Percentiles rank a stretch among this genome's conserved stretches.
These are phyloP conservation scores for Psilopsiagon aurifrons DNA, from an alignment of 2,113 vertebrate genomes.

Conservation along the genomic window DNA sequence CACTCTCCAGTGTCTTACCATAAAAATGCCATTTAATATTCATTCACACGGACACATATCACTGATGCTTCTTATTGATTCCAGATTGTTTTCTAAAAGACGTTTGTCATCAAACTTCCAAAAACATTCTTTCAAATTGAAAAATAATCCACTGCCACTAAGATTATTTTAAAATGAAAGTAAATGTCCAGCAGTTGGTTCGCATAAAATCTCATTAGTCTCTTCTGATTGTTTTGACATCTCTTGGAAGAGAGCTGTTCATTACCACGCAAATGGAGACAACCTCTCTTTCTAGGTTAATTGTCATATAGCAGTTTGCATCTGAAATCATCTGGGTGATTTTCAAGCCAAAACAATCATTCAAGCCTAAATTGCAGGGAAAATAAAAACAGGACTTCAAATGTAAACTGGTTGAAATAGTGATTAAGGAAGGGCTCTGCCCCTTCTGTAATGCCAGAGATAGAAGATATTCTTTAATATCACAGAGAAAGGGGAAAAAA, in stretches of 20 bases:
- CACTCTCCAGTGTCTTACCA: background rate
- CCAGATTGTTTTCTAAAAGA: background rate
- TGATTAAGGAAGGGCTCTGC: background rate
- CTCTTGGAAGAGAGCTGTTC: conserved; percentile 25
- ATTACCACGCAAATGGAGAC: conserved; percentile 35
- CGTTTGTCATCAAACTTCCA: background rate
- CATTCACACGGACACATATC: background rate
- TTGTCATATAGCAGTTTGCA: background rate
- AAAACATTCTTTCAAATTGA: background rate
- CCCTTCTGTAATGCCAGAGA: background rate
- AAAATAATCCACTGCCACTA: background rate
- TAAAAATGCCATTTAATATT: background rate
- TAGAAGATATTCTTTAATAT: background rate
- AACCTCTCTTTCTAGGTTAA: conserved; percentile 20
- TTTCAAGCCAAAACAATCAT: conserved; percentile 10
- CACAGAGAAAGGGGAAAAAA: background rate
- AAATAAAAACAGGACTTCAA: background rate
- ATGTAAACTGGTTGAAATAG: background rate
- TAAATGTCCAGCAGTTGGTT: background rate
- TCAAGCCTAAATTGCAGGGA: background rate
- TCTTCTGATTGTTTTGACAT: conserved; percentile 32
- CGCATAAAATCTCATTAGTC: conserved; percentile 16
- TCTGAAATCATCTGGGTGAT: background rate
- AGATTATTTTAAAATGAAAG: background rate
- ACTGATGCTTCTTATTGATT: background rate